Conservation (phyloP, 2,888 invertebrate species). For the Sericinus montela region DNA sequence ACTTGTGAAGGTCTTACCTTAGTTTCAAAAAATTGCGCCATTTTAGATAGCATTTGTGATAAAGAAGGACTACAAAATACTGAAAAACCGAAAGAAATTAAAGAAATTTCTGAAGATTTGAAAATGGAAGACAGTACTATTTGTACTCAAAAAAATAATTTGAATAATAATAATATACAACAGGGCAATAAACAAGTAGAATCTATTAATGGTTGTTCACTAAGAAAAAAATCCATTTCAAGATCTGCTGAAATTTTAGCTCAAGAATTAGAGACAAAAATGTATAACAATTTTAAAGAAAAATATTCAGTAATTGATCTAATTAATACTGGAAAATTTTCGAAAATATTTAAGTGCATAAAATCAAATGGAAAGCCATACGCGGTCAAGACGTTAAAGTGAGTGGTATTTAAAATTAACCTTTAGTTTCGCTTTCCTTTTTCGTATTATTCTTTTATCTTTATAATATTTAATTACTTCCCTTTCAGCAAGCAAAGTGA, state of each 20-base stretch:
- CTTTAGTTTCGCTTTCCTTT: no score
- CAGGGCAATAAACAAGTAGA: background rate
- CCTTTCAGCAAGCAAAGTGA: conserved; percentile 5
- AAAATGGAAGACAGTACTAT: background rate
- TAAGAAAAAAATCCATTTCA: background rate
- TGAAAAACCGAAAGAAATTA: no score
- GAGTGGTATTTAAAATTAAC: conserved; percentile 26
- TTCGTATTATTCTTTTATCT: no score
- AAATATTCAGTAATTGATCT: conserved; percentile 28
- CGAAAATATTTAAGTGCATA: conserved; percentile 39
- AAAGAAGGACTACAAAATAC: no score
- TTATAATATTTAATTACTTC: background rate
- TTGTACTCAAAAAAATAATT: background rate
- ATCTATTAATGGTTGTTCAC: background rate
- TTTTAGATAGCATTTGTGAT: no score
- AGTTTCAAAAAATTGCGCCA: no score
- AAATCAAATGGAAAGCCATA: conserved; percentile 28
- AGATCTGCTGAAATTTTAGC: conserved; percentile 1
- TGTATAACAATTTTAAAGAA: conserved; percentile 25
- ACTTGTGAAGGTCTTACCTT: background rate
- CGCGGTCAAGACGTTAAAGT: conserved; percentile 43
- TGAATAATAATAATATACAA: background rate
- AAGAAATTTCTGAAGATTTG: background rate
- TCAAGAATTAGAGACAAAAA: conserved; percentile 25
- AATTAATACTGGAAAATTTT: conserved; percentile 39